Evolutionary conservation across 2,888 invertebrate species (phyloP).

Genomic region (Adelphocoris suturalis): DNA sequence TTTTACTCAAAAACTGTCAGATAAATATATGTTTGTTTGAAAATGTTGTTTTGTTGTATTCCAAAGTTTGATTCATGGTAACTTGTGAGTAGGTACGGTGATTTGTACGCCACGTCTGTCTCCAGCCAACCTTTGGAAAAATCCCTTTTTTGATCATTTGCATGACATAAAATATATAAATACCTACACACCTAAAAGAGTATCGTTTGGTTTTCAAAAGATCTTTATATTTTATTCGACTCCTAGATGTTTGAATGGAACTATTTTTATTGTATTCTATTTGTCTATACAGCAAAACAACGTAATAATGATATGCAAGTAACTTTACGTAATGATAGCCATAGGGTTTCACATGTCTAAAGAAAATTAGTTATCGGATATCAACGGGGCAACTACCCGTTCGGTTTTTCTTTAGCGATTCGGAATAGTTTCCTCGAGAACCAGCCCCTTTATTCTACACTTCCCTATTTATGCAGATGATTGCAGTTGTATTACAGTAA

Average conservation of each 20-base stretch:
- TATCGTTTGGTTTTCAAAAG: neutral
- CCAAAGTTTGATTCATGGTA: neutral
- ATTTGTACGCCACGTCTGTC: neutral
- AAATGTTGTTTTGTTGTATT: too few species aligned
- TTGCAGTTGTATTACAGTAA: too few species aligned
- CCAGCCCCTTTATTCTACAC: neutral
- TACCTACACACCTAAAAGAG: neutral
- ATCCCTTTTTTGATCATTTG: neutral
- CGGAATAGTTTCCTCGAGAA: too few species aligned
- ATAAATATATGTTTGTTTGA: neutral
- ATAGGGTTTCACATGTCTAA: neutral
- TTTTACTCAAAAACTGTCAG: neutral
- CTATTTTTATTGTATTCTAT: conserved; percentile 13
- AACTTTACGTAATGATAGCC: neutral
- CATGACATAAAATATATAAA: too few species aligned
- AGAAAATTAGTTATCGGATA: too few species aligned
- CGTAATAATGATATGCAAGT: neutral
- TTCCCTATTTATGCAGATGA: too few species aligned
- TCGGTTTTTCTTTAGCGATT: too few species aligned
- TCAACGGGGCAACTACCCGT: too few species aligned
- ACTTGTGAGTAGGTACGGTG: neutral
- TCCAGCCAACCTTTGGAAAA: neutral
- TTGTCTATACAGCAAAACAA: conserved; percentile 9
- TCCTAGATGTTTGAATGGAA: conserved; percentile 8
- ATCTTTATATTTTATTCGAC: neutral